Conservation (phyloP, 2,888 invertebrate genomes). For the Autographa gamma region DNA sequence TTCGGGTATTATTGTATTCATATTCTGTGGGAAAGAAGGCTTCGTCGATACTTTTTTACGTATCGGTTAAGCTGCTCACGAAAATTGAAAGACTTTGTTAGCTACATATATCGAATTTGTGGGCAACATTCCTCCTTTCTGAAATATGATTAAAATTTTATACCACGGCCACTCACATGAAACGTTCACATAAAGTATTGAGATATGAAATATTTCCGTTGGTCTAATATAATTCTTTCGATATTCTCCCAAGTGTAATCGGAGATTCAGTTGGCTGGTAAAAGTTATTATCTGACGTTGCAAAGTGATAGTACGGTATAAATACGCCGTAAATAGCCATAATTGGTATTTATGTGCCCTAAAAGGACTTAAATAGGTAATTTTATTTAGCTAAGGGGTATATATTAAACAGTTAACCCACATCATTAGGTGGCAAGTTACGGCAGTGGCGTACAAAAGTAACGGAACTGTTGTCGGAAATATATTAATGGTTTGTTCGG, state of each 20-base stretch:
- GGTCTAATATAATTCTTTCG: slow-evolving; percentile 20
- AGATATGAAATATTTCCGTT: slow-evolving; percentile 40
- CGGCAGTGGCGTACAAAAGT: slow-evolving; percentile 46
- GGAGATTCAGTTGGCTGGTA: slow-evolving; percentile 30
- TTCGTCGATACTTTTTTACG: slow-evolving; percentile 66
- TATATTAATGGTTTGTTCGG: slow-evolving; percentile 57
- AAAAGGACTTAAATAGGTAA: slow-evolving; percentile 55
- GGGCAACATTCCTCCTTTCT: slow-evolving; percentile 42
- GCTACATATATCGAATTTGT: slow-evolving; percentile 51
- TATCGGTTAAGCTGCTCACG: slow-evolving; percentile 62
- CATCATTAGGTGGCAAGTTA: slow-evolving; percentile 59
- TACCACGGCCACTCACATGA: slow-evolving; percentile 32
- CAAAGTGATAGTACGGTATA: slow-evolving; percentile 24
- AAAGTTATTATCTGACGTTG: slow-evolving; percentile 23
- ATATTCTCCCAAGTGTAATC: slow-evolving; percentile 27
- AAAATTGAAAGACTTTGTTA: slow-evolving; percentile 62
- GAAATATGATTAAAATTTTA: slow-evolving; percentile 55
- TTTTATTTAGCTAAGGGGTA: slow-evolving; percentile 55
- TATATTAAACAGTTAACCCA: slow-evolving; percentile 57
- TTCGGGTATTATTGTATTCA: slow-evolving; percentile 76
- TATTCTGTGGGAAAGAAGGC: slow-evolving; percentile 66
- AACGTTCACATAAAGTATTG: slow-evolving; percentile 34
- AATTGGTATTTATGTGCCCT: slow-evolving; percentile 48
- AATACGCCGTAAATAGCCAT: slow-evolving; percentile 37
- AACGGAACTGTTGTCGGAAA: slow-evolving; percentile 61